These are phyloP conservation scores for Conus ventricosus DNA, from an alignment of 1,140 invertebrate species.

Conservation along the genomic window DNA sequence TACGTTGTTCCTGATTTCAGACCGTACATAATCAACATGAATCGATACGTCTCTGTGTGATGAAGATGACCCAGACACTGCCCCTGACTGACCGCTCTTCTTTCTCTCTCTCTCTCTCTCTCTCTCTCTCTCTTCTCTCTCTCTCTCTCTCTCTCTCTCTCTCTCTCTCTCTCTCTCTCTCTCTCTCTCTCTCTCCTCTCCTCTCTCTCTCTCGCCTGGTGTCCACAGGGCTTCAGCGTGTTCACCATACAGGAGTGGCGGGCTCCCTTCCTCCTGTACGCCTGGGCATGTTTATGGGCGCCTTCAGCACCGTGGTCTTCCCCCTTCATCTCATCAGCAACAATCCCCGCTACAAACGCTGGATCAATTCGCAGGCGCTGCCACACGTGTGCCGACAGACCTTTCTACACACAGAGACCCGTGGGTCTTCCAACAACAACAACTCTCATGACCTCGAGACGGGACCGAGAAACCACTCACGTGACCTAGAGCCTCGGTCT, in stretches of 20 bases:
- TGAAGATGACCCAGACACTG: too few species aligned
- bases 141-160: too few species aligned
- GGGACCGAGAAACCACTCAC: not conserved
- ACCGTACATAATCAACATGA: too few species aligned
- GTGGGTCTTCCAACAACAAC: not conserved
- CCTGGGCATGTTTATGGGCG: constrained; percentile 15
- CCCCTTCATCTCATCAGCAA: constrained; percentile 23
- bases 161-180: too few species aligned
- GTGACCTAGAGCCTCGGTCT: not conserved
- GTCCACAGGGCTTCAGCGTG: not conserved
- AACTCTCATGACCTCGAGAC: not conserved
- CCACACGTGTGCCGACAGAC: not conserved
- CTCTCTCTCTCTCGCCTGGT: too few species aligned
- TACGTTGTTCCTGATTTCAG: too few species aligned
- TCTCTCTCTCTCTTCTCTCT: too few species aligned
- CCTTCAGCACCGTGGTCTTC: constrained; percentile 14
- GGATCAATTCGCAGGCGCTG: not conserved
- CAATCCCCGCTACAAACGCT: constrained; percentile 1
- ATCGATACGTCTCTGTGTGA: too few species aligned
- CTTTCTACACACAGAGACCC: not conserved
- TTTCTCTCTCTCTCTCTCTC: too few species aligned
- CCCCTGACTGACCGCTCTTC: too few species aligned
- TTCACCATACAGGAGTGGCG: constrained; percentile 13
- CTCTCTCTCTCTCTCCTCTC: too few species aligned
- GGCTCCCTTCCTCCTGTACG: constrained; percentile 25